Base-by-base conservation (phyloP, 2,797 vertebrate species). In the Aplochiton taeniatus region DNA sequence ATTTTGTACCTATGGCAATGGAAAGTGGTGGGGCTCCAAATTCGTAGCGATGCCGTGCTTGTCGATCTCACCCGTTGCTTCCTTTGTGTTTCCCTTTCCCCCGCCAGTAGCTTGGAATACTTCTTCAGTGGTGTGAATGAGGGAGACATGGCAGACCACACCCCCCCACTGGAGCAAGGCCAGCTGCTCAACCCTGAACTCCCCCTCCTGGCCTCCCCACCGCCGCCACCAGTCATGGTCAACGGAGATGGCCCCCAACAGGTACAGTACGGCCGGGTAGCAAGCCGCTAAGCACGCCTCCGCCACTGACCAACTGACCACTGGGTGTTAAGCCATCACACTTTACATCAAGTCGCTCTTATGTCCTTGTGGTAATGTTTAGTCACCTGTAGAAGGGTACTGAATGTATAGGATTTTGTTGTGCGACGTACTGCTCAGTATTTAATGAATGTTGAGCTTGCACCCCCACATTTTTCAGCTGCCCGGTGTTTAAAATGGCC, bases 61-160 rank as follows among this genome's bases (percentile, higher is more conserved):
- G 43, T 62, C n/a, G 6, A 31, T 31, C 31, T 31, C 31, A 31
- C 31, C 31, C 50, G 11, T 58, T 55, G 62, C 47, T 47, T 65
- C 20, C 77, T 65, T 82, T 55, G 0, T 1, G 45, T 20, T 3
- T 79, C 10, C 75, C 1, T 17, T 11, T 80, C 68, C 48, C 70
- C 54, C 85, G 82, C 60, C 82, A 92, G 91, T 83, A 82, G 63
- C 58, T 65, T 58, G 70, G 65, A 87, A 85, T 73, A 81, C 85
- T 72, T 89, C 91, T 86, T 80, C 80, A 80, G 74, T 82, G 87
- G 93, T 95, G 92, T 93, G 93, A 93, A 94, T 94, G 92, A 93
- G 88, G 92, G 90, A 94, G 92, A 92, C 92, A 98, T 98, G 96
- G 96, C 96, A 91, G 96, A 98, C 87, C 96, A 95, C 91, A 95